These are phyloP conservation scores for Drosophila fuyamai DNA, from an alignment of 1,140 invertebrate genomes.

Conservation along the genomic window DNA sequence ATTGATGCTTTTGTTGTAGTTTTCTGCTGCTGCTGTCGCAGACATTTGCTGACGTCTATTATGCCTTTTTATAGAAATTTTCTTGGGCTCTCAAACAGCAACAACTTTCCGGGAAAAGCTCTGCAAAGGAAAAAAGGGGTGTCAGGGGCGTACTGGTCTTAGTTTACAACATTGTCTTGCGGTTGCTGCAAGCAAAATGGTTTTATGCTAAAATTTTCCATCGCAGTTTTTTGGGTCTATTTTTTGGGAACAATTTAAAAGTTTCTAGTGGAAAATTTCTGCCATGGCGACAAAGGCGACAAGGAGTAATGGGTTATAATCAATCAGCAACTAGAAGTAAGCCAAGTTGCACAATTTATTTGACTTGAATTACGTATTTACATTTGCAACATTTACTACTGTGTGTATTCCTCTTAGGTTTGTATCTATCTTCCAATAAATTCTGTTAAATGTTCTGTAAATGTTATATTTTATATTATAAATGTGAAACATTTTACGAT, in stretches of 20 bases:
- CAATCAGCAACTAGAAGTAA: constrained; percentile 6
- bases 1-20: constrained; percentile 73
- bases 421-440: no score
- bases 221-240: constrained; percentile 23
- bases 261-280: constrained; percentile 28
- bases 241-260: constrained; percentile 46
- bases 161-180: constrained; percentile 74
- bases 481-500: no score
- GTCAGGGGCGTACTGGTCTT: constrained; percentile 31
- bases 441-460: no score
- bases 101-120: constrained; percentile 27
- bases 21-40: constrained; percentile 57
- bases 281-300: constrained; percentile 4
- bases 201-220: constrained; percentile 69
- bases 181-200: constrained; percentile 79
- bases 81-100: constrained; percentile 58
- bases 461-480: no score
- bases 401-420: background rate
- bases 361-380: background rate
- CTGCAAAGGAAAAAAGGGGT: background rate
- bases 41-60: constrained; percentile 79
- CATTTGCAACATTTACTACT: no score
- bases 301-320: constrained; percentile 16
- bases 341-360: background rate
- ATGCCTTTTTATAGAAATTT: constrained; percentile 79